Conservation (phyloP, 2,797 vertebrate genomes). For the Florisuga fusca region DNA sequence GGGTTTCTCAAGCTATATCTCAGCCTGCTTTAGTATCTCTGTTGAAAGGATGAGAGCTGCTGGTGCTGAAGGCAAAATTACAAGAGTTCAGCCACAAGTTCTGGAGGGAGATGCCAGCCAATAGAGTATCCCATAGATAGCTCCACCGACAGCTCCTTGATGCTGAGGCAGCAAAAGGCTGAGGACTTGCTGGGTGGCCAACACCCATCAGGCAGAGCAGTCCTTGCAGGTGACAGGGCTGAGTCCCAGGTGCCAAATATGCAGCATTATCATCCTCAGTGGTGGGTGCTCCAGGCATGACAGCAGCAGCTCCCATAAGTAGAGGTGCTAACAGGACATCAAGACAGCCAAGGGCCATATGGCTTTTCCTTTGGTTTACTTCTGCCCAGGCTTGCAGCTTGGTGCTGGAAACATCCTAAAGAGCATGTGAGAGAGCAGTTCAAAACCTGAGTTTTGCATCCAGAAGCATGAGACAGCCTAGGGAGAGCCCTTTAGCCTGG, state of each 20-base stretch:
- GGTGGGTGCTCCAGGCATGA: neutral
- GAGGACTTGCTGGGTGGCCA: rapidly evolving
- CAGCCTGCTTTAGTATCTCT: neutral
- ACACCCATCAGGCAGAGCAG: neutral
- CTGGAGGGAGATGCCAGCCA: neutral
- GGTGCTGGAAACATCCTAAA: neutral
- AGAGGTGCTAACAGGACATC: neutral
- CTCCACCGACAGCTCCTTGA: neutral
- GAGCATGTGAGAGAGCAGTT: neutral
- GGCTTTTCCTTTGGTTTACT: neutral
- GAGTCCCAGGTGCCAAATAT: neutral
- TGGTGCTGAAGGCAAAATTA: neutral
- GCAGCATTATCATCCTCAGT: rapidly evolving
- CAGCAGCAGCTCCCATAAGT: neutral
- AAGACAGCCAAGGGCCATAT: neutral
- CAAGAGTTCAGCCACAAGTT: neutral
- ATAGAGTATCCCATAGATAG: neutral
- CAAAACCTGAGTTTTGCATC: neutral
- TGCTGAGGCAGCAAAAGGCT: neutral
- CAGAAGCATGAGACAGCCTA: neutral
- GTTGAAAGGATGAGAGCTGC: neutral
- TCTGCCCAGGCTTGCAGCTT: neutral
- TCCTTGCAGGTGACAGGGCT: rapidly evolving
- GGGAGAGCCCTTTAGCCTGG: rapidly evolving
- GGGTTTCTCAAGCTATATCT: slow-evolving; percentile 21